Conservation (phyloP, 2,113 vertebrate genomes). For the Carassius auratus region DNA sequence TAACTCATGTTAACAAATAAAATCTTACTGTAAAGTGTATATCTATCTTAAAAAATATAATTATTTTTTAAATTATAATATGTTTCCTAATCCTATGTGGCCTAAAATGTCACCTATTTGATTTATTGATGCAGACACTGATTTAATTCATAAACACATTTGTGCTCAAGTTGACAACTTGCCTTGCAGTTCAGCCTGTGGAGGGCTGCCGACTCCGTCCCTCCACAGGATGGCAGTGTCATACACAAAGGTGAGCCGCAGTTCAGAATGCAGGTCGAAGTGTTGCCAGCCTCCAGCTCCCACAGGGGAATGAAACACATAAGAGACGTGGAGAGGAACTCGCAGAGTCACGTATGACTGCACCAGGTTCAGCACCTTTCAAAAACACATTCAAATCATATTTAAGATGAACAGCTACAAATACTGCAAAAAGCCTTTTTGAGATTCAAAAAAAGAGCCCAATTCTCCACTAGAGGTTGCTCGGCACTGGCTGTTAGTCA, state of each 20-base stretch:
- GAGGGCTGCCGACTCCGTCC: constrained; percentile 90
- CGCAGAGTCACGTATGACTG: constrained; percentile 94
- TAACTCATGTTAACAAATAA: too few relatives aligned
- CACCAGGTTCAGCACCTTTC: constrained; percentile 90
- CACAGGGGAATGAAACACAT: constrained; percentile 90
- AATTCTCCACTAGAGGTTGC: constrained; percentile 39
- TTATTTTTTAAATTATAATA: background rate
- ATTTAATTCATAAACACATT: too few relatives aligned
- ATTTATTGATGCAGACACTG: too few relatives aligned
- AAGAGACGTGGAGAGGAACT: constrained; percentile 91
- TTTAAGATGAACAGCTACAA: background rate
- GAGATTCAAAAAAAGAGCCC: constrained; percentile 50
- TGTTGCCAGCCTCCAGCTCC: constrained; percentile 92
- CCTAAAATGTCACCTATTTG: too few relatives aligned
- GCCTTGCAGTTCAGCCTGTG: constrained; percentile 91
- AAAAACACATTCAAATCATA: background rate
- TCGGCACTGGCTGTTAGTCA: constrained; percentile 17
- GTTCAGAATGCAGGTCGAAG: constrained; percentile 91
- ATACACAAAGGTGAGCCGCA: constrained; percentile 93
- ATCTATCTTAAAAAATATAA: too few relatives aligned
- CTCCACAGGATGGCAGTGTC: constrained; percentile 96
- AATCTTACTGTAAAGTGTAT: too few relatives aligned
- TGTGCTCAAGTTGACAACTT: background rate
- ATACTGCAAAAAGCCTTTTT: background rate
- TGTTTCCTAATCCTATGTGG: too few relatives aligned